These are phyloP conservation scores for Octonoba sinensis DNA, from an alignment of 2,888 invertebrate genomes.

Conservation along the genomic window DNA sequence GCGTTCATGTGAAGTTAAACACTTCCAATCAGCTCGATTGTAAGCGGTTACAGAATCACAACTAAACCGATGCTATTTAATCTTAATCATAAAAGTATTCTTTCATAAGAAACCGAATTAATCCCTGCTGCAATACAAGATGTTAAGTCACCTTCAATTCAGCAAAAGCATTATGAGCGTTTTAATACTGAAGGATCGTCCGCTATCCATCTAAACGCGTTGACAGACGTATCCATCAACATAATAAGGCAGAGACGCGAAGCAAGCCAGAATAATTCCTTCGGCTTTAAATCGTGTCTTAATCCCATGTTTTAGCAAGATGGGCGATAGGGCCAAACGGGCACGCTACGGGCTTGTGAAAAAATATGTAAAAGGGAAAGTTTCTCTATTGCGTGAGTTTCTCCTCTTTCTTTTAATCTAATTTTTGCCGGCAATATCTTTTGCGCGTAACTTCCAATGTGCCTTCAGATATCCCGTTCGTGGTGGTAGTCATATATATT, in stretches of 20 bases:
- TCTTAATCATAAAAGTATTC: not conserved
- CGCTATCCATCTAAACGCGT: conserved; percentile 17
- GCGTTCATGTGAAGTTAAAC: no score
- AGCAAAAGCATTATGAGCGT: no score
- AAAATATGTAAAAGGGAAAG: no score
- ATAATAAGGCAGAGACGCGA: conserved; percentile 38
- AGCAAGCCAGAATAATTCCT: not conserved
- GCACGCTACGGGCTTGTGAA: conserved; percentile 3
- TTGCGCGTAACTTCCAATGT: not conserved
- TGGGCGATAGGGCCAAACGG: not conserved
- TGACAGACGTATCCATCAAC: conserved; percentile 30
- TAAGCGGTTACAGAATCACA: no score
- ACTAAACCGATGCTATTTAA: no score
- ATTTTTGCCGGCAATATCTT: not conserved
- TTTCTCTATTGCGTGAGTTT: conserved; percentile 17
- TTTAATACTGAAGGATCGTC: conserved; percentile 35
- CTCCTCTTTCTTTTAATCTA: not conserved
- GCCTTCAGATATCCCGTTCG: no score
- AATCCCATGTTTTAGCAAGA: conserved; percentile 19
- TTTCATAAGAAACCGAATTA: not conserved
- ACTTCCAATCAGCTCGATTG: no score
- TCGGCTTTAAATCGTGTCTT: conserved; percentile 24
- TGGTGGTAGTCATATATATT: no score
- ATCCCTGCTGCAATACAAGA: no score
- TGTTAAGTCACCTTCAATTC: no score